Evolutionary conservation across 2,797 vertebrate species (phyloP), one percentile per base, ranked within the genome.

Genomic region (Fistularia tabacaria): DNA sequence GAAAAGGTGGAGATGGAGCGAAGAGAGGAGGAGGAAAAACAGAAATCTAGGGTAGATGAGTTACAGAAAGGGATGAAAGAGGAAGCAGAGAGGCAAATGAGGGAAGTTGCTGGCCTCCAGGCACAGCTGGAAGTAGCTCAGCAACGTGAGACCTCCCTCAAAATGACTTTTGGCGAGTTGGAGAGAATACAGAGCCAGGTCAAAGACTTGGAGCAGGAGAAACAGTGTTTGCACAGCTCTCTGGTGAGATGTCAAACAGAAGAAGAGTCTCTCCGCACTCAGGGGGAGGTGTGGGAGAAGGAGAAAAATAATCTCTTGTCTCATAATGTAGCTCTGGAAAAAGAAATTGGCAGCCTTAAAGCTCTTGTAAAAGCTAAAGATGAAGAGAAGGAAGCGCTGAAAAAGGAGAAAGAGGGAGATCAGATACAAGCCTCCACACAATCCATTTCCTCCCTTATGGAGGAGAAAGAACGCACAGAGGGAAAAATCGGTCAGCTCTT

Each of bases 11-110:
- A 82, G 66, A 51, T 64, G 6, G 82, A 87, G 0, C 80, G 86
- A 66, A 84, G 25, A 79, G 84, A 80, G 67, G 73, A 86, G 47
- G 67, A 85, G 10, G 84, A 84, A 10, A 84, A 79, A 8, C 85
- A 88, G 69, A 85, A 82, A 62, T 66, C 42, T 65, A 64, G 62
- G 5, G 44, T 90, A 1, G 49, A 82, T 8, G 70, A 77, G 41
- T 74, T 94, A 54, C 88, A 90, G 52, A 84, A 66, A 10, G 86
- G 87, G 38, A 65, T 94, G 52, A 89, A 64, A 52, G 71, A 87
- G 43, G 70, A 90, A 12, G 81, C 75, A 9, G 73, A 86, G 44
- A 85, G 68, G 25, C 83, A 85, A 57, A 83, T 76, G 39, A 75
- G 48, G 73, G 50, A 62, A 3, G 12, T 90, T 7, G 45, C 73